Evolutionary conservation across 2,888 invertebrate species (phyloP).

Genomic region (Petrophora chlorosata): DNA sequence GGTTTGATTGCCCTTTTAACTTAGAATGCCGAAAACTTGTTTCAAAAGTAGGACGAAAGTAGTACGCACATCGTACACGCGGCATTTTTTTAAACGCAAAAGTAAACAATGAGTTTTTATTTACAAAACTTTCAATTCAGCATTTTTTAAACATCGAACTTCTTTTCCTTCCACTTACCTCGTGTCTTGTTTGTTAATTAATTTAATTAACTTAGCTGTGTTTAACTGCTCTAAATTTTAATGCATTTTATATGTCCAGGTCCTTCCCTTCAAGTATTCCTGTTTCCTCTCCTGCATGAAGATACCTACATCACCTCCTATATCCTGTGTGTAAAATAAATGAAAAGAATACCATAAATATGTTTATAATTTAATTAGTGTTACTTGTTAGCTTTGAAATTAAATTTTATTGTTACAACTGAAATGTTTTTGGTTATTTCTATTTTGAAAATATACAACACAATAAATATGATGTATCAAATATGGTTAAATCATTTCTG

Average conservation of each 20-base stretch:
- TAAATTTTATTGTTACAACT: not conserved
- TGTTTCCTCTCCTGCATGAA: too few species aligned
- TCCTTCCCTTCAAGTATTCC: too few species aligned
- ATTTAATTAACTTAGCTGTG: too few species aligned
- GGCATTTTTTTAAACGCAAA: conserved; percentile 48
- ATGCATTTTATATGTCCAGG: too few species aligned
- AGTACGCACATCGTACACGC: conserved; percentile 44
- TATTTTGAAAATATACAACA: too few species aligned
- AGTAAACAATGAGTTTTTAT: conserved; percentile 48
- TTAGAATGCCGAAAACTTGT: conserved; percentile 9
- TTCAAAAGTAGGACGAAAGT: conserved; percentile 37
- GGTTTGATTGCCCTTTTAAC: not conserved
- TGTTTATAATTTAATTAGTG: not conserved
- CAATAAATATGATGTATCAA: too few species aligned
- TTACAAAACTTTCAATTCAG: conserved; percentile 15
- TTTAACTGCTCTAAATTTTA: too few species aligned
- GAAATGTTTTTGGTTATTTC: not conserved
- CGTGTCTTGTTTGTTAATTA: not conserved
- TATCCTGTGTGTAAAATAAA: not conserved
- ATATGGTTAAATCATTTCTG: too few species aligned
- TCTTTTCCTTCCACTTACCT: not conserved
- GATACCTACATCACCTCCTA: not conserved
- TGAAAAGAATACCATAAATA: not conserved
- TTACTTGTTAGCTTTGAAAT: not conserved
- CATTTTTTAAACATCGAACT: too few species aligned